A percentile compares a stretch with the other conserved stretches of the same genome.
Conservation (phyloP, 64 coral and sea anemone genomes). For the Actinia equina region DNA sequence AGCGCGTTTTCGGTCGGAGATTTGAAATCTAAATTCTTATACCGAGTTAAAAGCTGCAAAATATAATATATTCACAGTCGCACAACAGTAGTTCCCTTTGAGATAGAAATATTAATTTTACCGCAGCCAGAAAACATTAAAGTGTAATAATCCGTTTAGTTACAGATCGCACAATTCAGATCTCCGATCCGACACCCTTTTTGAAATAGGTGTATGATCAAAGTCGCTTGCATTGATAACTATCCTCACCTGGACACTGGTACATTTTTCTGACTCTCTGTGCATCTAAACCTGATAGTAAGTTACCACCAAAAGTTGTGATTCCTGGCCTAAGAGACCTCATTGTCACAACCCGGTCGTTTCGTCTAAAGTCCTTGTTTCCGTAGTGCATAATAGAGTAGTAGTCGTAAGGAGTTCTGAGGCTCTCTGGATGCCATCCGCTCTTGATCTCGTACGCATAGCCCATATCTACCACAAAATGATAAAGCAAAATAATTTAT, state of each 20-base stretch:
- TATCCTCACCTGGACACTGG: background rate
- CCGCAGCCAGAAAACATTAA: no score
- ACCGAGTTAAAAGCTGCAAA: no score
- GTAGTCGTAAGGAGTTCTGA: conserved; percentile 6
- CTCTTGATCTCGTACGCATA: conserved; percentile 11
- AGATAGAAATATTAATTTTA: no score
- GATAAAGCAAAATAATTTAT: background rate
- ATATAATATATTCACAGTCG: no score
- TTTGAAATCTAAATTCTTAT: no score
- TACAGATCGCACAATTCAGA: no score
- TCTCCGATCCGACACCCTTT: no score
- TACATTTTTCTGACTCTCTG: conserved; percentile 18
- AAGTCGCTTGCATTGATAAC: no score
- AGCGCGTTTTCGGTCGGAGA: no score
- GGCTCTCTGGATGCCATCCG: conserved; percentile 23
- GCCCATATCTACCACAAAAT: background rate
- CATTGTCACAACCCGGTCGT: background rate
- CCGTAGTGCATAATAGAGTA: conserved; percentile 37
- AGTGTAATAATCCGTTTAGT: no score
- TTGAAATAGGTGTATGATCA: no score
- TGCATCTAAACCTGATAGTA: conserved; percentile 10
- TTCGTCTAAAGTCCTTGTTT: background rate
- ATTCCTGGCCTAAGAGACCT: background rate
- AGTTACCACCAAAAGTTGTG: conserved; percentile 4
- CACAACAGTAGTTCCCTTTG: no score